Conservation (phyloP, 2,888 invertebrate species). For the Drosophila phalerata region DNA sequence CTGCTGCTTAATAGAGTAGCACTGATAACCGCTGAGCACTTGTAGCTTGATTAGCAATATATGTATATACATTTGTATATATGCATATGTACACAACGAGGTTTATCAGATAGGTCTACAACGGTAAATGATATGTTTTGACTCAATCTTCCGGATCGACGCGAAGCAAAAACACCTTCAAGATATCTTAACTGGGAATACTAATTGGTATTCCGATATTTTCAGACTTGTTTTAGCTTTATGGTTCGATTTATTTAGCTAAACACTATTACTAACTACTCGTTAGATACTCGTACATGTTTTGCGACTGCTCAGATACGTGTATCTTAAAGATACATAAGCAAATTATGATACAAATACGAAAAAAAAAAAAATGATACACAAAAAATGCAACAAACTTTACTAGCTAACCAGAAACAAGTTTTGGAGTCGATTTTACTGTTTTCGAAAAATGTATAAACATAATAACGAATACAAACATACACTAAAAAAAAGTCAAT, state of each 20-base stretch:
- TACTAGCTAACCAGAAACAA: constrained; percentile 70
- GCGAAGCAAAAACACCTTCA: not conserved
- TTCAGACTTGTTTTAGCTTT: constrained; percentile 12
- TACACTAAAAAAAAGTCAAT: constrained; percentile 41
- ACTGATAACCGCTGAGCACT: constrained; percentile 43
- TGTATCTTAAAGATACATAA: constrained; percentile 23
- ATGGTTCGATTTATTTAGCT: constrained; percentile 6
- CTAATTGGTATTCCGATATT: constrained; percentile 18
- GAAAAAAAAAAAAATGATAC: constrained; percentile 16
- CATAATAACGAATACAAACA: constrained; percentile 44
- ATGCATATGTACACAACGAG: constrained; percentile 5
- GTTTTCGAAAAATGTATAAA: constrained; percentile 78
- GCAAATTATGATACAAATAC: constrained; percentile 26
- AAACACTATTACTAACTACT: constrained; percentile 15
- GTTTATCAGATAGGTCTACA: constrained; percentile 35
- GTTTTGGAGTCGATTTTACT: constrained; percentile 84
- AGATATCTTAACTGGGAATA: constrained; percentile 2
- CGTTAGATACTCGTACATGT: constrained; percentile 47
- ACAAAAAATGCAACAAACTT: constrained; percentile 60
- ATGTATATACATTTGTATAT: not conserved
- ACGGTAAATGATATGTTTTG: constrained; percentile 23
- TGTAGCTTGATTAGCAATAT: constrained; percentile 30
- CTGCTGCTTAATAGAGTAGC: constrained; percentile 29
- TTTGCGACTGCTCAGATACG: constrained; percentile 9
- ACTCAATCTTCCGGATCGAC: constrained; percentile 27